Conservation (phyloP, 2,113 vertebrate genomes). For the Nerophis lumbriciformis region DNA sequence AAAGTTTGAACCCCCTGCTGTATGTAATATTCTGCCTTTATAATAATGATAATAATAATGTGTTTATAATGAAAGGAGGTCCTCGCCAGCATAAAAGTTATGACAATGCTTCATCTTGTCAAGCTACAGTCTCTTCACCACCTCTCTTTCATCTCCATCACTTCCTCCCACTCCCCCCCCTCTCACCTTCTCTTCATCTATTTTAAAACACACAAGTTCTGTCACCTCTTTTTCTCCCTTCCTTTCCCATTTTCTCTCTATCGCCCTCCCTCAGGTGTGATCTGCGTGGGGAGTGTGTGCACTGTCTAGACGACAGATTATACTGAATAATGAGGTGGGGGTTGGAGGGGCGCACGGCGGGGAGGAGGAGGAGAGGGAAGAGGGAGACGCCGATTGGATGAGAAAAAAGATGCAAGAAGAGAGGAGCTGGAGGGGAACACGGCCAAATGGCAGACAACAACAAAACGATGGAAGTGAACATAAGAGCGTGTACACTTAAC, state of each 20-base stretch:
- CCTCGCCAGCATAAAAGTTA: conserved; percentile 12
- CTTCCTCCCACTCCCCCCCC: conserved; percentile 19
- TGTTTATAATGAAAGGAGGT: too few species aligned
- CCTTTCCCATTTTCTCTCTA: conserved; percentile 10
- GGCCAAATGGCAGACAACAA: background rate
- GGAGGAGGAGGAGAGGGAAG: conserved; percentile 21
- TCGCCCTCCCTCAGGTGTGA: conserved; percentile 48
- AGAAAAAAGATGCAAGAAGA: background rate
- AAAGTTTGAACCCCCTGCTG: too few species aligned
- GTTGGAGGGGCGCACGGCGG: conserved; percentile 2
- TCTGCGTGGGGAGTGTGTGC: conserved; percentile 48
- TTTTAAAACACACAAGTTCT: background rate
- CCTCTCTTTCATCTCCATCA: conserved; percentile 8
- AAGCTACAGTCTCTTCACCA: conserved; percentile 21
- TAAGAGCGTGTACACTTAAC: background rate
- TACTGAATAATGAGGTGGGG: conserved; percentile 52
- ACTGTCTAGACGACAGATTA: conserved; percentile 69
- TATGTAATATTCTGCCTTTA: too few species aligned
- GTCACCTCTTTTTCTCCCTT: conserved; percentile 8
- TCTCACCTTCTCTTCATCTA: background rate
- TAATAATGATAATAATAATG: too few species aligned
- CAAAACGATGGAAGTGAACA: background rate
- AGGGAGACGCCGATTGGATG: conserved; percentile 5
- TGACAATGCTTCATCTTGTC: conserved; percentile 22
- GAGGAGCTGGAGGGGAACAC: background rate